Conservation (phyloP, 2,113 vertebrate species). For the Mugil cephalus region DNA sequence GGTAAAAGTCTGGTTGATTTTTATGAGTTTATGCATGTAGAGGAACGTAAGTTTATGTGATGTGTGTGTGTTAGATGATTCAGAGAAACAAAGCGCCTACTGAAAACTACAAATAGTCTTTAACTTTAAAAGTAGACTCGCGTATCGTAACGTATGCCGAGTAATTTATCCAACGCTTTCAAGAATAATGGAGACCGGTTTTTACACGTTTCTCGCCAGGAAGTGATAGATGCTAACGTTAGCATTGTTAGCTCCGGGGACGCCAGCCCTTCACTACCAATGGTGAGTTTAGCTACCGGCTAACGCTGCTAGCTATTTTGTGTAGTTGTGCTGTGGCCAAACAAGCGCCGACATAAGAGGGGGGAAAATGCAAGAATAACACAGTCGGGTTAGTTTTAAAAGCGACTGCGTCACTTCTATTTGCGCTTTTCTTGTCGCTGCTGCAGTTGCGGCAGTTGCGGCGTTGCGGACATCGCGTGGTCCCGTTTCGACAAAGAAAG, state of each 20-base stretch:
- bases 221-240: constrained; percentile 62
- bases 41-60: too few relatives aligned
- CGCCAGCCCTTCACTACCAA: constrained; percentile 4
- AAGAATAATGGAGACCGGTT: not conserved
- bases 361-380: not conserved
- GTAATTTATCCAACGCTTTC: too few relatives aligned
- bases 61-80: too few relatives aligned
- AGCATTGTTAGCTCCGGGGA: constrained; percentile 68
- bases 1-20: too few relatives aligned
- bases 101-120: too few relatives aligned
- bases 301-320: constrained; percentile 47
- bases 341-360: not conserved
- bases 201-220: not conserved
- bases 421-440: constrained; percentile 48
- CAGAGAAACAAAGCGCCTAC: not conserved
- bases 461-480: constrained; percentile 78
- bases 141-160: not conserved
- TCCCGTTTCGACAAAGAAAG: constrained; percentile 82
- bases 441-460: constrained; percentile 76
- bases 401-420: constrained; percentile 46
- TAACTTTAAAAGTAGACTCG: constrained; percentile 1
- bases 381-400: rapidly evolving
- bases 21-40: too few relatives aligned
- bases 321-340: not conserved
- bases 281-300: constrained; percentile 42